Evolutionary conservation across 2,113 vertebrate genomes (phyloP).

Genomic region (Charina bottae): DNA sequence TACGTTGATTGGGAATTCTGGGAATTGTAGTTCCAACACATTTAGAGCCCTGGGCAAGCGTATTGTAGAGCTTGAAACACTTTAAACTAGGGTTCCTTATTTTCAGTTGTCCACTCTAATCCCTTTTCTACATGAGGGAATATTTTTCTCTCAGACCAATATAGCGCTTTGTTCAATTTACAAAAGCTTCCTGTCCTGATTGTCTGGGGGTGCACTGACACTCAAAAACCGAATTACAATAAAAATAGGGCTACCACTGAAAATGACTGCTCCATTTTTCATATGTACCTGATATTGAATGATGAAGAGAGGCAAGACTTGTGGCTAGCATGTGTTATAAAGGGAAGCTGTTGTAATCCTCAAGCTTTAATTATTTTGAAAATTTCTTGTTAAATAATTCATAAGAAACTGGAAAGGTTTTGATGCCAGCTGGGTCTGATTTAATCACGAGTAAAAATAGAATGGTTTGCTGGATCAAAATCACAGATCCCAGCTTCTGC

Average conservation of each 20-base stretch:
- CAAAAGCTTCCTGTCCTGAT: not conserved
- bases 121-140: not conserved
- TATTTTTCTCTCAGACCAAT: not conserved
- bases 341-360: not conserved
- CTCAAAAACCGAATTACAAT: not conserved
- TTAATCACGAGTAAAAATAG: slow-evolving; percentile 28
- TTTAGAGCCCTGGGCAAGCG: not conserved
- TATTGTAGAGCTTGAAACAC: not conserved
- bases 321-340: not conserved
- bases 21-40: not conserved
- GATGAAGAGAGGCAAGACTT: not conserved
- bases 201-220: not conserved
- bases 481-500: slow-evolving; percentile 8
- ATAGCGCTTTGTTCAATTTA: not conserved
- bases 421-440: slow-evolving; percentile 21
- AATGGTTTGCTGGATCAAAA: slow-evolving; percentile 30
- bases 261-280: not conserved
- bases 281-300: not conserved
- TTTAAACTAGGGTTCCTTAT: not conserved
- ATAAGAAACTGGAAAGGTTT: slow-evolving; percentile 37
- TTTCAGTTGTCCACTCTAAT: not conserved
- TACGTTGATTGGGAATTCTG: not conserved
- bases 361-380: not conserved
- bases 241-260: not conserved
- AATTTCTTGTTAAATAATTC: slow-evolving; percentile 37